Evolutionary conservation across 2,797 vertebrate species (phyloP), one percentile per base, ranked within the genome.

Genomic region (Melopsittacus undulatus): DNA sequence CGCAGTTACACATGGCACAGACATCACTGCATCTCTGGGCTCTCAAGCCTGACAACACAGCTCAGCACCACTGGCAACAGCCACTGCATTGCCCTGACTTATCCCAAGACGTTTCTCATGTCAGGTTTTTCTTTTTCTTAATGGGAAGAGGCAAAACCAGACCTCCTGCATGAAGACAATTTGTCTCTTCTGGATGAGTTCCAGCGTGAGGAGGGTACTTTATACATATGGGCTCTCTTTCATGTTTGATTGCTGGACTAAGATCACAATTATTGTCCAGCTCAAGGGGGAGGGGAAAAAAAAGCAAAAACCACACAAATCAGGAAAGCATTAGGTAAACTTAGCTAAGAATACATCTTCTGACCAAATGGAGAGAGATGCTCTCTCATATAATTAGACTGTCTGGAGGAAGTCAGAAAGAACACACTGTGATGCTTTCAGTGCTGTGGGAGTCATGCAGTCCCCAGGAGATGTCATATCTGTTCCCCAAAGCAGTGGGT

Each of bases 261-360:
- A 91, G 80, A 91, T 82, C 46, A 92, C 40, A 96, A 96, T 74
- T 61, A 42, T 84, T 96, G 87, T 96, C 93, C 83, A 90, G 90
- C 87, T 90, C 73, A 92, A 92, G 90, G 16, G 38, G n/a, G 86
- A 61, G 63, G 1, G 6, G 36, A 30, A 38, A 46, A 46, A 74
- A 76, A 38, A 81, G 34, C 27, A 59, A 88, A 91, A 86, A 3
- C n/a, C 79, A 88, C 74, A 83, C 63, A 92, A 88, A 96, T 95
- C 85, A 93, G 94, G 94, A 94, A 96, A 90, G 64, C 64, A 93
- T 96, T 95, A 96, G 92, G 90, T 94, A 89, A 94, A 89, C 84
- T 75, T 75, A 96, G 97, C 94, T 98, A 97, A 98, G 96, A 98
- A 98, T 98, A 98, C 97, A 98, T 96, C 97, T 97, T 97, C 92